phyloP scores from a whole-genome alignment of 2,888 invertebrate genomes.

The Sphinx pinastri region DNA sequence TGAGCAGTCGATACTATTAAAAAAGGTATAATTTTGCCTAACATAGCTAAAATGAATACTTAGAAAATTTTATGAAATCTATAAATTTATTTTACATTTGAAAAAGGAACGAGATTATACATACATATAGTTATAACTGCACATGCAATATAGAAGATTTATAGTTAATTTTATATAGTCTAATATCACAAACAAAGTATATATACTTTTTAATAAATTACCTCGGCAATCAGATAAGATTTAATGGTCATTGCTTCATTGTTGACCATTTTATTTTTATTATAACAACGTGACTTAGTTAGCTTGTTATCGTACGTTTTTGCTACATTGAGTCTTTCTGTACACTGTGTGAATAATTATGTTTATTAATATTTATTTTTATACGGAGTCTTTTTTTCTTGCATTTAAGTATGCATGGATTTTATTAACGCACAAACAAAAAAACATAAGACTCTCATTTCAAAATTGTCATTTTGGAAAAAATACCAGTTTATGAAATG shows the following conservation, averaged over 20 bases:
- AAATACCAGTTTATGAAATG: too few species aligned
- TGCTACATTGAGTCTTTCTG: conserved; percentile 19
- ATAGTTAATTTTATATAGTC: conserved; percentile 3
- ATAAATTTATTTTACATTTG: too few species aligned
- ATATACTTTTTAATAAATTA: conserved; percentile 26
- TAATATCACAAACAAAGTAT: conserved; percentile 22
- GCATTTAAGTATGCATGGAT: not conserved
- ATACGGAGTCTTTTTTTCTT: not conserved
- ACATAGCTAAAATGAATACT: too few species aligned
- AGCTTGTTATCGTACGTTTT: conserved; percentile 29
- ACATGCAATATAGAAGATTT: not conserved
- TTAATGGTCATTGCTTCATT: conserved; percentile 39
- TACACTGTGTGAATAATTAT: conserved; percentile 20
- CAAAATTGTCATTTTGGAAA: too few species aligned
- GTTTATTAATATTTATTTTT: not conserved
- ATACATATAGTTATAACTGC: not conserved
- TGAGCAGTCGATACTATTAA: too few species aligned
- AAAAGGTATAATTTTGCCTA: too few species aligned
- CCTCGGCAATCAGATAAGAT: conserved; percentile 28
- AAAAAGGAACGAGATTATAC: too few species aligned
- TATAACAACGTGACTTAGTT: conserved; percentile 41
- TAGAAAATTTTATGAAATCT: too few species aligned
- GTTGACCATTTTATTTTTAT: conserved; percentile 45
- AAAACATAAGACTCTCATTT: too few species aligned
- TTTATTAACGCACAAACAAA: too few species aligned